A percentile compares a stretch with the other conserved stretches of the same genome.
phyloP scores from a whole-genome alignment of 2,888 invertebrate genomes.

The Atrina japonica region DNA sequence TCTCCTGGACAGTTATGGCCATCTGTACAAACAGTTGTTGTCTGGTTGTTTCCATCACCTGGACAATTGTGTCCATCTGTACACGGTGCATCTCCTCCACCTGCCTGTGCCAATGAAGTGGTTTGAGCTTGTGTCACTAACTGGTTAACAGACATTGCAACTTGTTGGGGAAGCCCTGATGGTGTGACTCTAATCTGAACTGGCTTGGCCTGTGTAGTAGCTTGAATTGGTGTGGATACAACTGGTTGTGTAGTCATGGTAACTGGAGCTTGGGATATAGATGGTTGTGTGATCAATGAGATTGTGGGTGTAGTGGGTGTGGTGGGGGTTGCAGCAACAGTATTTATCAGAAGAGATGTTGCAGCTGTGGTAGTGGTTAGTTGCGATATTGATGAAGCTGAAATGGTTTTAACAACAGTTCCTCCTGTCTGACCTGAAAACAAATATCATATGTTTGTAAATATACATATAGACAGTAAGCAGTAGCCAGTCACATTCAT shows the following conservation, averaged over 20 bases:
- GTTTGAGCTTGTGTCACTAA: constrained; percentile 22
- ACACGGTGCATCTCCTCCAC: constrained; percentile 38
- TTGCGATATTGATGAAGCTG: constrained; percentile 56
- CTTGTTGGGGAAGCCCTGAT: constrained; percentile 82
- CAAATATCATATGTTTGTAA: no score
- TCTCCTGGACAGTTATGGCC: constrained; percentile 51
- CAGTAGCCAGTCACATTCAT: no score
- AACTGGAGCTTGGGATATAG: constrained; percentile 57
- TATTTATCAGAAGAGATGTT: constrained; percentile 51
- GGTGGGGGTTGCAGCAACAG: constrained; percentile 64
- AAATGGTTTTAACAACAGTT: constrained; percentile 56
- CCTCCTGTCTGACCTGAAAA: constrained; percentile 47
- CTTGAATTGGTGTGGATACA: constrained; percentile 47
- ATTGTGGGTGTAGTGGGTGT: constrained; percentile 61
- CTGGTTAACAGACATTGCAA: constrained; percentile 44
- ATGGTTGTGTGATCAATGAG: constrained; percentile 68
- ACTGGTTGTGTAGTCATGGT: constrained; percentile 61
- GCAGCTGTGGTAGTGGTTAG: constrained; percentile 40
- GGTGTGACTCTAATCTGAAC: constrained; percentile 73
- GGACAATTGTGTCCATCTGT: constrained; percentile 43
- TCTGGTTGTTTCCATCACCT: constrained; percentile 42
- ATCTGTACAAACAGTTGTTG: constrained; percentile 37
- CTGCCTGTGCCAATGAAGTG: constrained; percentile 6
- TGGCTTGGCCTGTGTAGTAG: constrained; percentile 58
- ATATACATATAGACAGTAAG: no score